A percentile compares a stretch with the other conserved stretches of the same genome.
These are phyloP conservation scores for Muraenolepis orangiensis DNA, from an alignment of 2,797 vertebrate genomes.

Conservation along the genomic window DNA sequence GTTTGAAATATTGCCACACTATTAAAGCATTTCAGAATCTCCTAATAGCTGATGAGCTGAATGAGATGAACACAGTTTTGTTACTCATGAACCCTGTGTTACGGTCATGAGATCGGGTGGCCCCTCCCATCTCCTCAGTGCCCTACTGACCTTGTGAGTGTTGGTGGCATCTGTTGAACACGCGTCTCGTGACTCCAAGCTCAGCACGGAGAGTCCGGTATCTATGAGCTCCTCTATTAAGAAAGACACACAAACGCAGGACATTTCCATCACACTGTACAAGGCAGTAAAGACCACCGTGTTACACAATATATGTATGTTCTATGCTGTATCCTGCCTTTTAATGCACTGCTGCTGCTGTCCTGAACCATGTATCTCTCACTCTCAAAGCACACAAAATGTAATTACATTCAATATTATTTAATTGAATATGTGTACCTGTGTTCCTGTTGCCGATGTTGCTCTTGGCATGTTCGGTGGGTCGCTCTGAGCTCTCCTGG, in stretches of 20 bases:
- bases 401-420: neutral
- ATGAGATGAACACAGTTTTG: neutral
- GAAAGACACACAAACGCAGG: constrained; percentile 17
- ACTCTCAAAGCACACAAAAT: no score
- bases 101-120: neutral
- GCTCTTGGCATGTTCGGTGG: constrained; percentile 60
- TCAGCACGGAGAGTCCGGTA: constrained; percentile 70
- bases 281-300: neutral
- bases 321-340: neutral
- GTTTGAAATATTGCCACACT: neutral
- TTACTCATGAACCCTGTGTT: neutral
- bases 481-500: constrained; percentile 41
- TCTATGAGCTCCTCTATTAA: constrained; percentile 70
- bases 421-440: constrained; percentile 47
- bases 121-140: constrained; percentile 3
- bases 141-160: constrained; percentile 73
- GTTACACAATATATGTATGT: neutral
- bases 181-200: constrained; percentile 65
- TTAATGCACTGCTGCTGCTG: neutral
- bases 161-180: constrained; percentile 66
- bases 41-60: neutral
- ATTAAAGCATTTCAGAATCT: no score
- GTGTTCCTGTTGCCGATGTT: constrained; percentile 63
- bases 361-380: neutral
- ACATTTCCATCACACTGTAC: neutral